These are phyloP conservation scores for Zelostemma sp. DNA, from an alignment of 1,140 invertebrate genomes.

Conservation along the genomic window DNA sequence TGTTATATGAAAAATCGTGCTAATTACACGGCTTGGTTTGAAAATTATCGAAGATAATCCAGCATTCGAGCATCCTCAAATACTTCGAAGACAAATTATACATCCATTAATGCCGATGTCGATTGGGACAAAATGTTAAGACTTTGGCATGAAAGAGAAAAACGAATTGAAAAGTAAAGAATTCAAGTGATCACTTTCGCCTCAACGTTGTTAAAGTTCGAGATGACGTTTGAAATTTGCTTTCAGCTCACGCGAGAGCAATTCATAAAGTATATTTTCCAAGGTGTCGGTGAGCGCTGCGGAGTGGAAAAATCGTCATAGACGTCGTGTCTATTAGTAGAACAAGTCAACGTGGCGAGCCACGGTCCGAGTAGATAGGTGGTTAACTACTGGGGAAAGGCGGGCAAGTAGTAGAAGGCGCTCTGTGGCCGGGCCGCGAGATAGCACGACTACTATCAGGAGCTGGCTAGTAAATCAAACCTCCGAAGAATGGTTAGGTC, in stretches of 20 bases:
- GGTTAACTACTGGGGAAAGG: slow-evolving; percentile 30
- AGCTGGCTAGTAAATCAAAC: slow-evolving; percentile 53
- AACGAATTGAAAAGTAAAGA: background rate
- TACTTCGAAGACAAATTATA: background rate
- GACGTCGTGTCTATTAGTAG: slow-evolving; percentile 9
- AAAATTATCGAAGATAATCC: background rate
- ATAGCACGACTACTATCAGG: slow-evolving; percentile 40
- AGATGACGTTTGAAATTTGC: background rate
- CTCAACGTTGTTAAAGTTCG: too few relatives aligned
- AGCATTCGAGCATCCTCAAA: background rate
- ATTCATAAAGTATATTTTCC: background rate
- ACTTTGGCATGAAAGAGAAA: background rate
- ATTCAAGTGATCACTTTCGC: too few relatives aligned
- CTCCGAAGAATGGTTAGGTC: slow-evolving; percentile 52
- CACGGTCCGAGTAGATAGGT: slow-evolving; percentile 9
- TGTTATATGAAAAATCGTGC: slow-evolving; percentile 30
- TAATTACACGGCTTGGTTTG: slow-evolving; percentile 25
- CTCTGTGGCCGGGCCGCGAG: slow-evolving; percentile 25
- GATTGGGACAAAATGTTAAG: background rate
- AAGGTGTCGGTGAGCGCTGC: background rate
- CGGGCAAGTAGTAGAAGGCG: slow-evolving; percentile 22
- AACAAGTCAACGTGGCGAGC: background rate
- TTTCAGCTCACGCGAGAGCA: background rate
- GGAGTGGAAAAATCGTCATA: slow-evolving; percentile 7
- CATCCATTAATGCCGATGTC: background rate